Base-by-base conservation (phyloP, 2,888 invertebrate species). In the Calephelis perditalis region DNA sequence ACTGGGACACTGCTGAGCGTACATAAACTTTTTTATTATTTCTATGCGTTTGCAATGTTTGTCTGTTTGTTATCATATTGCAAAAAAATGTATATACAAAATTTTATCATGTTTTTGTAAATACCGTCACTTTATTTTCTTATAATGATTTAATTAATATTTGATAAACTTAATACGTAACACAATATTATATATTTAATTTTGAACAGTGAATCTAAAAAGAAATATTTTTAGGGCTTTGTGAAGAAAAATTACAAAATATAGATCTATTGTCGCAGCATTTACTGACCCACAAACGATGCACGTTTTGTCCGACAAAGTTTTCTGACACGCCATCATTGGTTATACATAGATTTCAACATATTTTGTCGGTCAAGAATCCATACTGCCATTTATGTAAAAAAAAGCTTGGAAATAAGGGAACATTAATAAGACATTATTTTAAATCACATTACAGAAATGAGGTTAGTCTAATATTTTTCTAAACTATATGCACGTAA, bases 281-380 rank as follows among this genome's bases (percentile, higher is more conserved):
- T 60, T 45, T 85, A 49, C 75, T 78, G n/a, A 62, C 57, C 4
- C 86, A 86, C 61, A 77, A 70, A 58, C 64, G 62, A 2, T 68
- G 67, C 7, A 67, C 61, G 6, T 57, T 56, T 0, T 87, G 87
- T 68, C 55, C 15, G 5, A 35, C 26, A 43, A 15, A 58, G 9
- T 12, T 47, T 55, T 36, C 35, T 11, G 52, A n/a, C 10, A 35
- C 11, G 36, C 52, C 52, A 52, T 36, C 52, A 52, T 11, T 52
- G 35, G 11, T 2, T 36, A n/a, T 52, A 8, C 52, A 52, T 11
- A 52, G 52, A 36, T 35, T 52, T 52, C 35, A 52, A 35, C 52
- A 52, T 52, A 26, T 26, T 26, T 52, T 52, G 52, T 36, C 52
- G 11, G 15, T 2, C 2, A n/a, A 36, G 11, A 36, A 11, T 11